Base-by-base conservation (phyloP, 2,113 vertebrate species). In the Merops nubicus region DNA sequence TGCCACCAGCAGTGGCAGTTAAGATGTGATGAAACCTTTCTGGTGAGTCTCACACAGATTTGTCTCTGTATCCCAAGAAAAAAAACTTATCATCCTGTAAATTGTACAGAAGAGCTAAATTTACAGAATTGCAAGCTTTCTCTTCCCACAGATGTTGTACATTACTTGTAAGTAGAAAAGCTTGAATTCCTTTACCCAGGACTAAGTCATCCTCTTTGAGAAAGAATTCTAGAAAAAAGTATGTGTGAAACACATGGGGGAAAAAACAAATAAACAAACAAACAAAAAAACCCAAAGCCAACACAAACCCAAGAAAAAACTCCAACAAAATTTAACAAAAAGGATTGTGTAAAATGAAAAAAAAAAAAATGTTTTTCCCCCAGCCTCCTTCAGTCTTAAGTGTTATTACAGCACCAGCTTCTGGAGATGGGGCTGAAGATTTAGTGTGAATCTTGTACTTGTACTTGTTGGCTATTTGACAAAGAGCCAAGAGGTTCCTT, bases 321-420 rank as follows among this genome's bases (percentile, higher is more conserved):
- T 33, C 11, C 9, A 45, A 83, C 3, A 76, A 62, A 88, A 93
- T 74, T 67, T 40, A 84, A 62, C 13, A 81, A 85, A 94, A 93
- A n/a, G 10, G 73, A 89, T 50, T 50, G 25, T n/a, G 19, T 6
- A 2, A 22, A 19, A 62, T 22, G 11, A 72, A 74, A 25, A 23
- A 36, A 34, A 9, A 43, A 64, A 40, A 31, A 9, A n/a, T 3
- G 1, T 76, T 87, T 91, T 14, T 4, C 42, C 42, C 48, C 43
- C 42, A 42, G 23, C 28, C 42, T 93, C 34, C 26, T 65, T 81
- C 67, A 65, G n/a, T 62, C 62, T 79, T 47, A 74, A 88, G 33
- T 11, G 29, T 82, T 72, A 89, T 91, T 88, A 94, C 51, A 96
- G 91, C 93, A 96, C 91, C 84, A 93, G 94, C 85, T 92, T 91